Percentiles rank a stretch among this genome's conserved stretches.
Conservation (phyloP, 1,140 invertebrate genomes). For the Euglossa dilemma region DNA sequence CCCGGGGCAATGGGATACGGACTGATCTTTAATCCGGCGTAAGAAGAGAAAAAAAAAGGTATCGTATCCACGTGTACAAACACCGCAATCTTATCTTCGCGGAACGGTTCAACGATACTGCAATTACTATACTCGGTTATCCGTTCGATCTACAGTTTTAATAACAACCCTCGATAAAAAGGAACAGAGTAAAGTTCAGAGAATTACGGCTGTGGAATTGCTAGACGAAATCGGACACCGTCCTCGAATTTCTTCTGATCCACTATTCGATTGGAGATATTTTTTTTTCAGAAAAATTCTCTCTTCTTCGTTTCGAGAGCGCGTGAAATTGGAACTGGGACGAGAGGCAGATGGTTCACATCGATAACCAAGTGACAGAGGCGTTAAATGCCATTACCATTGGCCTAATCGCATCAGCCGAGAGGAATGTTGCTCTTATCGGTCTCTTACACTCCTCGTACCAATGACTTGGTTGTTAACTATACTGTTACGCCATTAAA, state of each 20-base stretch:
- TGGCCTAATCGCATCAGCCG: not conserved
- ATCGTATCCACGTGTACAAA: not conserved
- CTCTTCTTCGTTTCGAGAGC: too few species aligned
- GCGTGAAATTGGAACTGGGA: not conserved
- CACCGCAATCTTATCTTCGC: not conserved
- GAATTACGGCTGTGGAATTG: too few species aligned
- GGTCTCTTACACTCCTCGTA: not conserved
- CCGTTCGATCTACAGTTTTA: not conserved
- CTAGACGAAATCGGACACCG: too few species aligned
- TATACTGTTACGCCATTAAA: slow-evolving; percentile 28
- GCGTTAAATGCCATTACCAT: slow-evolving; percentile 15
- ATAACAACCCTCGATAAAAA: not conserved
- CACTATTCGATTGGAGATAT: too few species aligned
- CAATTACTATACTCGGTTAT: not conserved
- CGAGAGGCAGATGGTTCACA: not conserved
- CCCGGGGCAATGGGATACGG: not conserved
- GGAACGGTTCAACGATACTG: not conserved
- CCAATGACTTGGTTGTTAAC: not conserved
- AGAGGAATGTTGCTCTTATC: slow-evolving; percentile 21
- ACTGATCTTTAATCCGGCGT: not conserved
- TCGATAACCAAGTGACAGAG: slow-evolving; percentile 1
- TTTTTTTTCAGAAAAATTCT: too few species aligned
- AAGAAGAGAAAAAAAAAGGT: not conserved
- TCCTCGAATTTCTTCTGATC: too few species aligned
- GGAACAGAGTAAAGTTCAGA: too few species aligned